Evolutionary conservation across 2,113 vertebrate species (phyloP), one percentile per base, ranked within the genome.

Genomic region (Sinocyclocheilus rhinocerous): DNA sequence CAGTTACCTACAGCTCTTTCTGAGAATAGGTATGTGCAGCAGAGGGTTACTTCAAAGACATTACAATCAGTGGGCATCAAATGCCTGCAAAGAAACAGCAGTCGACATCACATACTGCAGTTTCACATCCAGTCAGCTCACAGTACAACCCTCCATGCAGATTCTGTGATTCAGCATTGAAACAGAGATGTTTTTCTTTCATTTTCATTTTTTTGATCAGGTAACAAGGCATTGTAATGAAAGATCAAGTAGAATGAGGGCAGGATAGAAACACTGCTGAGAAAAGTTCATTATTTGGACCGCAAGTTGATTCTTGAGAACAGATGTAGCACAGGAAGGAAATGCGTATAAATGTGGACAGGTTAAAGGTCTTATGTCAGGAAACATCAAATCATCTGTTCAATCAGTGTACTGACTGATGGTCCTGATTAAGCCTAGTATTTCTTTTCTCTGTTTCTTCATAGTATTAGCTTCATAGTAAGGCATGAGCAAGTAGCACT

Each of bases 281-380:
- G 39, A 45, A 84, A 29, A 65, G 57, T 77, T 85, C 42, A 77
- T 85, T 85, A 85, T 85, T 76, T 85, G 26, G 83, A 77, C 73
- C 45, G 18, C 72, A 85, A 76, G 83, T 85, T 77, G 83, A 67
- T 81, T 65, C 61, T 48, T 18, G 36, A 50, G 75, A 77, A 65
- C 70, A 84, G 67, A 73, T 61, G 29, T 52, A 45, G 73, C 10
- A 26, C 22, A 45, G 70, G 78, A 57, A 73, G 78, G 67, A 45
- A 81, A 33, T 86, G 18, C 52, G 48, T 24, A 52, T 85, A 65
- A 39, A 67, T 80, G 76, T 72, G 84, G 59, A 81, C 79, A 81
- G 79, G 79, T 81, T 81, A 81, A 67, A 81, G 73, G 73, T 85
- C 39, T 11, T 48, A 12, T 36, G 61, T 81, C 79, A 81, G 79